phyloP scores from a whole-genome alignment of 2,113 vertebrate species.

The Nannobrachium achirus region DNA sequence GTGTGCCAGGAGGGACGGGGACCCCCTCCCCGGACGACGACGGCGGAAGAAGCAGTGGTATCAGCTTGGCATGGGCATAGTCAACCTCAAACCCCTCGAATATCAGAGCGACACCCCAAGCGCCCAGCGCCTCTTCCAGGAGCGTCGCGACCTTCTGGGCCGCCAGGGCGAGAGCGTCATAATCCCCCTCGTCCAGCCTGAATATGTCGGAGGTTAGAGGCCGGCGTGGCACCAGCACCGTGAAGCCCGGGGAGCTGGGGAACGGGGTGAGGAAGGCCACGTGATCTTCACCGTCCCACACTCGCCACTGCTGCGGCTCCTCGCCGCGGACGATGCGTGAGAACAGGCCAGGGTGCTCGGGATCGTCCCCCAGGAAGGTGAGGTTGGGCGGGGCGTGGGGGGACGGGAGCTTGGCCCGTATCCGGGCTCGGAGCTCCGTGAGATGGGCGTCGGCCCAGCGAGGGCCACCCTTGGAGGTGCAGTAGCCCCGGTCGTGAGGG shows the following conservation, averaged over 20 bases:
- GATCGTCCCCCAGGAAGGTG: constrained; percentile 69
- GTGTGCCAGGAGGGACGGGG: background rate
- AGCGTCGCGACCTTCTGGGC: constrained; percentile 59
- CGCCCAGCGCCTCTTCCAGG: constrained; percentile 64
- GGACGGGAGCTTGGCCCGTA: constrained; percentile 60
- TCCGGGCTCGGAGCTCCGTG: constrained; percentile 58
- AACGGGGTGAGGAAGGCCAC: constrained; percentile 82
- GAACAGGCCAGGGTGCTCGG: constrained; percentile 65
- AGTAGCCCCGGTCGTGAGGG: constrained; percentile 67
- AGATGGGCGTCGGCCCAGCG: constrained; percentile 66
- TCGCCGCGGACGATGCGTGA: constrained; percentile 78
- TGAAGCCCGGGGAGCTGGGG: constrained; percentile 77
- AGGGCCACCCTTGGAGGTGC: constrained; percentile 77
- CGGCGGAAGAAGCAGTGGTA: constrained; percentile 58
- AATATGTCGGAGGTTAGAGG: constrained; percentile 80
- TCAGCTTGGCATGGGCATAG: constrained; percentile 80
- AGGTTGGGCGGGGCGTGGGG: constrained; percentile 49
- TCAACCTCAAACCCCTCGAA: constrained; percentile 83
- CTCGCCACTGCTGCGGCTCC: constrained; percentile 80
- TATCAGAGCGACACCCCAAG: constrained; percentile 74
- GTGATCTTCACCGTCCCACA: constrained; percentile 78
- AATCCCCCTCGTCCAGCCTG: constrained; percentile 66
- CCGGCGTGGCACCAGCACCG: constrained; percentile 76
- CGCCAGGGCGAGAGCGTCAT: constrained; percentile 64
- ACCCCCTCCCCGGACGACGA: background rate